phyloP scores from a whole-genome alignment of 1,140 invertebrate species.

The Latrodectus geometricus region DNA sequence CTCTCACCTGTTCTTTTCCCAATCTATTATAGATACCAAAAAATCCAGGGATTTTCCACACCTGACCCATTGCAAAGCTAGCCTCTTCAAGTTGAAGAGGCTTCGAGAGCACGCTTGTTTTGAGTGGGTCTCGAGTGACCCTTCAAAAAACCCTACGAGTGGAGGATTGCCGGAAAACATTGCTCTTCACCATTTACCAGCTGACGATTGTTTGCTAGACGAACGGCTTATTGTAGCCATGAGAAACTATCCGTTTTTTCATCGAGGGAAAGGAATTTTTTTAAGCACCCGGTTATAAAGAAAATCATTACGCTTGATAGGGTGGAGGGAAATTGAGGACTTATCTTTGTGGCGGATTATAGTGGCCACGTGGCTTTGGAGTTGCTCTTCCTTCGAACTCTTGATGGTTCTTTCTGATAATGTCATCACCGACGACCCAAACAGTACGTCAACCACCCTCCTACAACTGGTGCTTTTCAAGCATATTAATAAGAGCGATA shows the following conservation, averaged over 20 bases:
- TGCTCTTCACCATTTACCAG: constrained; percentile 23
- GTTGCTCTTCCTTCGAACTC: constrained; percentile 19
- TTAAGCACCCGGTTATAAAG: constrained; percentile 12
- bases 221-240: constrained; percentile 7
- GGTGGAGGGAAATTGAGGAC: constrained; percentile 23
- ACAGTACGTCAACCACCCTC: constrained; percentile 15
- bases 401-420: constrained; percentile 38
- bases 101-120: neutral
- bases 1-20: too few species aligned
- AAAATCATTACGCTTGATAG: constrained; percentile 53
- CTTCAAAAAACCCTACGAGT: constrained; percentile 26
- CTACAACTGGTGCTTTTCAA: constrained; percentile 2
- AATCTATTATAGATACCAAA: too few species aligned
- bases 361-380: constrained; percentile 30
- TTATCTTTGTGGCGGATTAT: constrained; percentile 48
- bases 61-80: too few species aligned
- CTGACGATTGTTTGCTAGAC: constrained; percentile 23
- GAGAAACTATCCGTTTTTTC: constrained; percentile 11
- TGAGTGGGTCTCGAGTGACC: neutral
- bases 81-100: neutral
- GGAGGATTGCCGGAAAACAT: neutral
- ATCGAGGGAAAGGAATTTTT: constrained; percentile 2
- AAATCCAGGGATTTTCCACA: too few species aligned
- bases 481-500: constrained; percentile 53
- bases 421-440: constrained; percentile 35